Evolutionary conservation across 1,140 invertebrate species (phyloP).

Genomic region (Idris sp.): DNA sequence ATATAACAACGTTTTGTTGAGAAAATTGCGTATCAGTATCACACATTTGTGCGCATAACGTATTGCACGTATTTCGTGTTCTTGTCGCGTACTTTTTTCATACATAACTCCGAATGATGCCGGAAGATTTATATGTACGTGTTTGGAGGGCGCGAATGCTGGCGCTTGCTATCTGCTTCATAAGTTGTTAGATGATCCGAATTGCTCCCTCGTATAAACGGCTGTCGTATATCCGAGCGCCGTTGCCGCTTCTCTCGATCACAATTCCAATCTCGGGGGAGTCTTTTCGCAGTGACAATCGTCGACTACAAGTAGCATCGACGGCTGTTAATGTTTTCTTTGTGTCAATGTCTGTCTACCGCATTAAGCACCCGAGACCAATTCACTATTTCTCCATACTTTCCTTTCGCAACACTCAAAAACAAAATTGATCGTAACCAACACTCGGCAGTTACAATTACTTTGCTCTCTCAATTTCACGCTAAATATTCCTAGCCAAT

Average conservation of each 20-base stretch:
- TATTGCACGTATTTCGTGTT: constrained; percentile 49
- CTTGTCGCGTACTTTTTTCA: constrained; percentile 57
- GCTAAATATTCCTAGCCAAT: too few species aligned
- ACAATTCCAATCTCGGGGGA: constrained; percentile 59
- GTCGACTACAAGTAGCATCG: constrained; percentile 26
- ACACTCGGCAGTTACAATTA: constrained; percentile 4
- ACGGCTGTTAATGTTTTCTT: constrained; percentile 56
- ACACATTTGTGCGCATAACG: constrained; percentile 45
- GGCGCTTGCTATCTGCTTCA: constrained; percentile 68
- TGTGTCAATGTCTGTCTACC: constrained; percentile 15
- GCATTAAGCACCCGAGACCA: too few species aligned
- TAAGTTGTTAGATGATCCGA: constrained; percentile 74
- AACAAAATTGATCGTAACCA: constrained; percentile 3
- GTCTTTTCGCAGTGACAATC: constrained; percentile 38
- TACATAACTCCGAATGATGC: constrained; percentile 52
- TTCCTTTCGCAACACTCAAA: constrained; percentile 1
- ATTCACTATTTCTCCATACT: too few species aligned
- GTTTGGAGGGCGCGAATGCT: constrained; percentile 27
- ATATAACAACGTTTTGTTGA: constrained; percentile 33
- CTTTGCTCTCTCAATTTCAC: too few species aligned
- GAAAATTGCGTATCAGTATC: constrained; percentile 46
- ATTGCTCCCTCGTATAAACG: constrained; percentile 64
- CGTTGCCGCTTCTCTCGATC: constrained; percentile 54
- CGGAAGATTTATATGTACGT: constrained; percentile 52
- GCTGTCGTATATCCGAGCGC: constrained; percentile 54